These are phyloP conservation scores for Quiscalus mexicanus DNA, from an alignment of 2,113 vertebrate genomes.

Conservation along the genomic window DNA sequence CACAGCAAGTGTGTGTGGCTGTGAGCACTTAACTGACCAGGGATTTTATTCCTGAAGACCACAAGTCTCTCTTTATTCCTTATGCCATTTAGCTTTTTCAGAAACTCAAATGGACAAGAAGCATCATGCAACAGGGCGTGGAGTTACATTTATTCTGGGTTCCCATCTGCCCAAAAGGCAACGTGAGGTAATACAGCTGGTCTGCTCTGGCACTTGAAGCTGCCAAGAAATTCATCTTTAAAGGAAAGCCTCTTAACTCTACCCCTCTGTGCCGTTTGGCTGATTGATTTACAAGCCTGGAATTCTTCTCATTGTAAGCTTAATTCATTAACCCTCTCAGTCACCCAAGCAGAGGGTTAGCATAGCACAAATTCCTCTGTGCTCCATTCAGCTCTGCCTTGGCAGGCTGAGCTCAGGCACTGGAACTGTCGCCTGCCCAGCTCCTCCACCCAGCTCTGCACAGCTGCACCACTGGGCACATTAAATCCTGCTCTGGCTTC, in stretches of 20 bases:
- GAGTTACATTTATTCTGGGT: constrained; percentile 49
- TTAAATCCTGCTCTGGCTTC: background rate
- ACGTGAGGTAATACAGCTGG: constrained; percentile 67
- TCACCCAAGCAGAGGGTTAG: constrained; percentile 41
- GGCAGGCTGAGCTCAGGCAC: background rate
- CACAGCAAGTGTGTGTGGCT: background rate
- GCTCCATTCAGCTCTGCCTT: background rate
- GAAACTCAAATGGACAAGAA: constrained; percentile 47
- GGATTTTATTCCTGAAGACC: background rate
- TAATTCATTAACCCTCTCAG: constrained; percentile 68
- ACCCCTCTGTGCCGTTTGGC: constrained; percentile 40
- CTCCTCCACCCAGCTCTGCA: background rate
- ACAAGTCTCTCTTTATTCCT: background rate
- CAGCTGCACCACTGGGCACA: background rate
- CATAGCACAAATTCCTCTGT: constrained; percentile 47
- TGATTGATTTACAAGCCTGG: constrained; percentile 62
- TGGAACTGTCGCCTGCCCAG: background rate
- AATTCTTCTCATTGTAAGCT: constrained; percentile 63
- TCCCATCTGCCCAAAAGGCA: constrained; percentile 65
- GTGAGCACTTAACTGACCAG: background rate
- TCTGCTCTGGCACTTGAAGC: constrained; percentile 48
- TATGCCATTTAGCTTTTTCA: background rate
- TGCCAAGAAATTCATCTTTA: constrained; percentile 68
- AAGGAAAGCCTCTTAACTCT: constrained; percentile 64
- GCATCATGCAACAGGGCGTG: constrained; percentile 48